Percentiles rank a stretch among this genome's conserved stretches.
Conservation (phyloP, 2,797 vertebrate genomes). For the Delichon dasypus region DNA sequence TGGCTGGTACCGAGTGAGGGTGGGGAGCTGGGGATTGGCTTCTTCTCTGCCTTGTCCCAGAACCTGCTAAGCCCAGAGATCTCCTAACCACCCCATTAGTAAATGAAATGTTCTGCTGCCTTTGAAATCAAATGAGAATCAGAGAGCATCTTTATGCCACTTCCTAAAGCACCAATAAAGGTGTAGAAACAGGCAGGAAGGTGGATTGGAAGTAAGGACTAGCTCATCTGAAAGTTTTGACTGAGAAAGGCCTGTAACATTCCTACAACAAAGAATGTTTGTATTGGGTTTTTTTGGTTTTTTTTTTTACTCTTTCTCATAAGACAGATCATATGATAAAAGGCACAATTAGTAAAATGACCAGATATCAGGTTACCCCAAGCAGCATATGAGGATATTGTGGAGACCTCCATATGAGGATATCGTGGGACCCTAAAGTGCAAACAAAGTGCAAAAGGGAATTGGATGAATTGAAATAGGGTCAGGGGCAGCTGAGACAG, state of each 20-base stretch:
- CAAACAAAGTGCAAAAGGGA: neutral
- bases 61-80: neutral
- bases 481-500: neutral
- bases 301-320: neutral
- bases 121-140: neutral
- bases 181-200: neutral
- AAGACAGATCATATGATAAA: neutral
- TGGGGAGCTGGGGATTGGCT: neutral
- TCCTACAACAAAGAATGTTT: neutral
- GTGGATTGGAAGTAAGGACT: fast-evolving
- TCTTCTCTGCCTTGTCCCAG: neutral
- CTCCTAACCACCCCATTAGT: neutral
- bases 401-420: neutral
- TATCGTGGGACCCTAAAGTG: neutral
- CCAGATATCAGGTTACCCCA: neutral
- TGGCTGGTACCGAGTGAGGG: neutral
- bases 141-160: neutral
- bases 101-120: neutral
- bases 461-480: neutral
- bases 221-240: neutral
- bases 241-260: neutral
- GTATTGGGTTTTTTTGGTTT: neutral
- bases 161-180: neutral
- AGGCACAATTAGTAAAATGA: neutral
- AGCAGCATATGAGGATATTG: neutral